phyloP scores from a whole-genome alignment of 2,113 vertebrate genomes.

The Grus americana region DNA sequence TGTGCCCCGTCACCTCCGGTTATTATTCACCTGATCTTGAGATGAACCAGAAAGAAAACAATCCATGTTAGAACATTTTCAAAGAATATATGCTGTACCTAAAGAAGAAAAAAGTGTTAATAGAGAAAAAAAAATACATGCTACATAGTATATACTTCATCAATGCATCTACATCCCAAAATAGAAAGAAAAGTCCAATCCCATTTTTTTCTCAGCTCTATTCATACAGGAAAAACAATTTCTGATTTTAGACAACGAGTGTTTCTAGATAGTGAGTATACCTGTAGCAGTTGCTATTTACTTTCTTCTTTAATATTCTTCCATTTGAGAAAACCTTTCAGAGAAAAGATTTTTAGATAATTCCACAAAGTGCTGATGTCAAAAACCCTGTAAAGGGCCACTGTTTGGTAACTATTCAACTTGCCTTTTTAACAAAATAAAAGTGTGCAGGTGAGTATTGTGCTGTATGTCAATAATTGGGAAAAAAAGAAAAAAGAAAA shows the following conservation, averaged over 20 bases:
- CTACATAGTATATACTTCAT: neutral
- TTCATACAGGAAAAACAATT: neutral
- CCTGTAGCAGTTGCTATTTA: neutral
- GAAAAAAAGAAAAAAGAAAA: conserved; percentile 72
- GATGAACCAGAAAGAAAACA: neutral
- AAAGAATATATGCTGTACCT: neutral
- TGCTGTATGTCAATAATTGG: conserved; percentile 74
- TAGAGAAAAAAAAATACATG: neutral
- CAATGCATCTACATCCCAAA: neutral
- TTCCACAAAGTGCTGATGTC: neutral
- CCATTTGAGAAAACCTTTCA: neutral
- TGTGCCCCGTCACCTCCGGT: neutral
- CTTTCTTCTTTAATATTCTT: neutral
- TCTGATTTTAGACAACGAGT: neutral
- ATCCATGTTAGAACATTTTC: neutral
- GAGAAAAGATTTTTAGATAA: neutral
- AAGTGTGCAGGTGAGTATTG: conserved; percentile 58
- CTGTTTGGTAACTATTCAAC: conserved; percentile 31
- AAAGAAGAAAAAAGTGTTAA: neutral
- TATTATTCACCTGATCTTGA: neutral
- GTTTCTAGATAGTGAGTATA: neutral
- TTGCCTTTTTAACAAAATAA: conserved; percentile 67
- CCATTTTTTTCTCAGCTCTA: neutral
- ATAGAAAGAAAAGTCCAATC: neutral
- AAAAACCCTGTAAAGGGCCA: neutral